phyloP scores from a whole-genome alignment of 1,140 invertebrate species.

The Sarcophaga peregrina region DNA sequence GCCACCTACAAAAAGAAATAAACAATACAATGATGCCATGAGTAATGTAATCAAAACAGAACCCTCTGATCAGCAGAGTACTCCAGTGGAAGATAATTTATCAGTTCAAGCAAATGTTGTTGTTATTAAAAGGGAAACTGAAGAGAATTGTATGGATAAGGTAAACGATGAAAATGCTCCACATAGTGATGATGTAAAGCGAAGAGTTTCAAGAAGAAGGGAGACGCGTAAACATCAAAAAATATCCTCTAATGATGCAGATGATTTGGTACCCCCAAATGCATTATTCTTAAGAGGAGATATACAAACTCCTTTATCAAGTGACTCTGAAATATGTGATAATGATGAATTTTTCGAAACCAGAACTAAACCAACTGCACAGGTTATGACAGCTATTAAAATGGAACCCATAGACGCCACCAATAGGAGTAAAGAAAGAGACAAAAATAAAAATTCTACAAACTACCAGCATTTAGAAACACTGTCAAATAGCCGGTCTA shows the following conservation, averaged over 20 bases:
- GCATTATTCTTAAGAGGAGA: not conserved
- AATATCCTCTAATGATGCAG: not conserved
- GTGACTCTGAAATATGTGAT: not conserved
- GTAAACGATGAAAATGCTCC: not conserved
- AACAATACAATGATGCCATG: not conserved
- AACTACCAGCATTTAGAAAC: not conserved
- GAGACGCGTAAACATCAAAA: not conserved
- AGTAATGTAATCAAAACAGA: not conserved
- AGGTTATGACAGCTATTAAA: not conserved
- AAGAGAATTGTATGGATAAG: not conserved
- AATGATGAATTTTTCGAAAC: not conserved
- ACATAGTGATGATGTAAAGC: not conserved
- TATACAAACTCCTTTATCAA: not conserved
- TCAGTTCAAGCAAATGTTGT: not conserved
- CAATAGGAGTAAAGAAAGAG: not conserved
- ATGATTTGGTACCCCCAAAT: conserved; percentile 8
- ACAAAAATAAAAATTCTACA: not conserved
- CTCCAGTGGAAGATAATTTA: not conserved
- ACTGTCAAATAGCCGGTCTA: not conserved
- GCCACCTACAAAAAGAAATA: not conserved
- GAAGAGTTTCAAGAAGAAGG: not conserved
- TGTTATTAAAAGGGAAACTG: not conserved
- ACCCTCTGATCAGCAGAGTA: not conserved
- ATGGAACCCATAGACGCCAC: not conserved
- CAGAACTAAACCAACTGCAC: not conserved